phyloP scores from a whole-genome alignment of 2,888 invertebrate species.

The Dugesia japonica region DNA sequence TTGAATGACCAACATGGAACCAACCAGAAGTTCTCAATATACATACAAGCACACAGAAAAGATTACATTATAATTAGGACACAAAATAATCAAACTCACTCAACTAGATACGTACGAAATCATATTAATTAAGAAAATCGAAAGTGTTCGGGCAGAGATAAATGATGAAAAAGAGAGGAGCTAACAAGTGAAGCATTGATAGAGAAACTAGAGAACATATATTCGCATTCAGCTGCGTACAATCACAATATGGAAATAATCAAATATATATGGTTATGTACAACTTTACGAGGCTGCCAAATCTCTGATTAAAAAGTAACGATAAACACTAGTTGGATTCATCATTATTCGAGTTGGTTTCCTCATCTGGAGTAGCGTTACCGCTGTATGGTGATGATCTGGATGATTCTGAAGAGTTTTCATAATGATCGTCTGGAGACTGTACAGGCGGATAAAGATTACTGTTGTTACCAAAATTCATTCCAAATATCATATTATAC shows the following conservation, averaged over 20 bases:
- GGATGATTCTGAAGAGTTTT: not conserved
- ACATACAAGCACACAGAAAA: not conserved
- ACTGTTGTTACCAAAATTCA: not conserved
- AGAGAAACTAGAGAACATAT: no score
- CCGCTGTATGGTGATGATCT: not conserved
- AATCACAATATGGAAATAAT: not conserved
- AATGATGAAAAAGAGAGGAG: not conserved
- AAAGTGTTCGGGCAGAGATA: slow-evolving; percentile 11
- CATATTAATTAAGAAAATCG: not conserved
- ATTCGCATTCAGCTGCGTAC: no score
- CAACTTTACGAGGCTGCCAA: slow-evolving; percentile 20
- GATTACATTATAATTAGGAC: not conserved
- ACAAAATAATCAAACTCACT: not conserved
- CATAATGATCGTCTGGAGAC: not conserved
- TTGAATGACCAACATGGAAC: not conserved
- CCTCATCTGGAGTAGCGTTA: not conserved
- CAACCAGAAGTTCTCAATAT: not conserved
- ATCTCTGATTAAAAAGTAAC: not conserved
- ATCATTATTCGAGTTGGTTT: not conserved
- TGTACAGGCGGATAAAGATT: not conserved
- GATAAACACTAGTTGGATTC: not conserved
- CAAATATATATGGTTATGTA: not conserved
- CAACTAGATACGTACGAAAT: no score
- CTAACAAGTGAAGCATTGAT: no score
- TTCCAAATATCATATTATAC: not conserved